Evolutionary conservation across 2,888 invertebrate genomes (phyloP).

Genomic region (Oscheius sp.): DNA sequence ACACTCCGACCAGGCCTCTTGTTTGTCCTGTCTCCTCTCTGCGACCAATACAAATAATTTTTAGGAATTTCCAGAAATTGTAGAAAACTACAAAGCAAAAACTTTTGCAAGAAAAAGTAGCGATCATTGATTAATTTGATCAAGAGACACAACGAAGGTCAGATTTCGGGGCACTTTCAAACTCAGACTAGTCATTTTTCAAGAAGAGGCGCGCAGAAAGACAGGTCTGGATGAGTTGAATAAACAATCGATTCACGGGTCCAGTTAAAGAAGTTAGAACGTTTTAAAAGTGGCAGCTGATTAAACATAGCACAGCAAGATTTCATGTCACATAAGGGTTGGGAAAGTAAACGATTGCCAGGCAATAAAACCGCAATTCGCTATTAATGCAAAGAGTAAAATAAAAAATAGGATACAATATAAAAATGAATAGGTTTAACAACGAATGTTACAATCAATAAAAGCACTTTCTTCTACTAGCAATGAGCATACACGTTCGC

Average conservation of each 20-base stretch:
- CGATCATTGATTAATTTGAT: slow-evolving; percentile 18
- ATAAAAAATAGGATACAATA: background rate
- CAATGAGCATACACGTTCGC: background rate
- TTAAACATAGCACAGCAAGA: background rate
- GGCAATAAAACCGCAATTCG: background rate
- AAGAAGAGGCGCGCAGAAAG: slow-evolving; percentile 8
- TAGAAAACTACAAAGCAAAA: background rate
- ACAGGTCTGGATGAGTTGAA: slow-evolving; percentile 31
- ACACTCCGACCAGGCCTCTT: background rate
- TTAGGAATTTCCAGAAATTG: too few relatives aligned
- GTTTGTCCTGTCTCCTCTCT: background rate
- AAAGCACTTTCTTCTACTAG: background rate
- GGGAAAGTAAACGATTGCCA: background rate
- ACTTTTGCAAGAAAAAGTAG: background rate
- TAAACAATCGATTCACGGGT: slow-evolving; percentile 30
- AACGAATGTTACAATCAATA: background rate
- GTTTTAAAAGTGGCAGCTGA: slow-evolving; percentile 4
- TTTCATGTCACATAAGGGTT: background rate
- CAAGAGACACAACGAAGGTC: too few relatives aligned
- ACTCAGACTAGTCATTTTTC: background rate
- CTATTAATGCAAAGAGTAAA: background rate
- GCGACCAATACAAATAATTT: background rate
- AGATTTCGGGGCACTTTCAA: background rate
- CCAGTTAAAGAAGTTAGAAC: background rate
- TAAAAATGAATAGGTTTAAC: background rate